Base-by-base conservation (phyloP, 2,113 vertebrate species). In the Gymnarchus niloticus region DNA sequence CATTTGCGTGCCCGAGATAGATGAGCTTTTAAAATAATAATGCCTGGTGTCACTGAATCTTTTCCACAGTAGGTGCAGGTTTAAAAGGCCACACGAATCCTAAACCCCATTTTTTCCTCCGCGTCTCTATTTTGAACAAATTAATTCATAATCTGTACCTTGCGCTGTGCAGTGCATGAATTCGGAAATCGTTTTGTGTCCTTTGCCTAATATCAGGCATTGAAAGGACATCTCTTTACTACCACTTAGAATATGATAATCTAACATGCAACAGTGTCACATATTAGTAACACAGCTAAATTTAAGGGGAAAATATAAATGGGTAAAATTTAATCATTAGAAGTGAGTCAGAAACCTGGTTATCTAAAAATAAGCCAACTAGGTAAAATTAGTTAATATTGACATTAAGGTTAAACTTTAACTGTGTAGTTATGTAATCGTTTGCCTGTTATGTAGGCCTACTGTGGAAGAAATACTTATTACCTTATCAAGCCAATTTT, bases 371-470 rank as follows among this genome's bases (percentile, higher is more conserved):
- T 78, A 81, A 54, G 14, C 44, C n/a, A 54, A 21, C 49, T 52
- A 81, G n/a, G 52, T 81, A 81, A 81, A 78, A 46, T 52, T 81
- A 52, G 44, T 81, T 12, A 51, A 81, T 81, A 25, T 49, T 81
- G n/a, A 51, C 78, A 52, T 51, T 51, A 25, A 23, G n/a, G 44
- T 81, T 52, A 81, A 81, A 52, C 3, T 51, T 49, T 81, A 54
- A 78, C 76, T 48, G 21, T 14, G 14, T 78, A 81, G 46, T 78
- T 78, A 78, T 78, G 76, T 78, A 78, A 78, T 78, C 19, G 8
- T 78, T 44, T 78, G 19, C 23, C 21, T 48, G 37, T 77, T 77
- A 14, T 25, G 76, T 48, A n/a, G n/a, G n/a, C n/a, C n/a, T n/a
- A 12, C 76, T n/a, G 23, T 23, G 21, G 23, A 48, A 48, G 73